These are phyloP conservation scores for Diogma glabrata DNA, from an alignment of 2,888 invertebrate species.

Conservation along the genomic window DNA sequence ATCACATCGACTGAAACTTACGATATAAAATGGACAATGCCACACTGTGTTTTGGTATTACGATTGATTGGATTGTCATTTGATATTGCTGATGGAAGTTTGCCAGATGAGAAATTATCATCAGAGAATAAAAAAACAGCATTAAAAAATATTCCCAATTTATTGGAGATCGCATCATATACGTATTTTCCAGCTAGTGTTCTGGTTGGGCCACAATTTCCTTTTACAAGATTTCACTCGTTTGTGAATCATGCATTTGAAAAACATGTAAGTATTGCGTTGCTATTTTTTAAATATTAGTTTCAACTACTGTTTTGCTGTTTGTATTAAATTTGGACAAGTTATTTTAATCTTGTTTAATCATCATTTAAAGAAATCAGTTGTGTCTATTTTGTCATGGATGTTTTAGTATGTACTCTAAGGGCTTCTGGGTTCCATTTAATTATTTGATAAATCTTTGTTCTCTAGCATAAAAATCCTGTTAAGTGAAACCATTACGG, in stretches of 20 bases:
- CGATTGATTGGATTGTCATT: conserved; percentile 78
- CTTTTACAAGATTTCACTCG: conserved; percentile 65
- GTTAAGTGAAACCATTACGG: too few species aligned
- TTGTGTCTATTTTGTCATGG: too few species aligned
- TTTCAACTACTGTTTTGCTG: too few species aligned
- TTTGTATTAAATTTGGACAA: too few species aligned
- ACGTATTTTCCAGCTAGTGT: conserved; percentile 83
- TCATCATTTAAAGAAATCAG: too few species aligned
- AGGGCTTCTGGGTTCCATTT: too few species aligned
- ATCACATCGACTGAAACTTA: conserved; percentile 73
- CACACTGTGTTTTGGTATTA: conserved; percentile 87
- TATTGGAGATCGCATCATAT: conserved; percentile 72
- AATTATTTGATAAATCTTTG: too few species aligned
- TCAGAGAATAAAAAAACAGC: conserved; percentile 60
- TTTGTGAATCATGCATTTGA: conserved; percentile 61
- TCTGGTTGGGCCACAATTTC: conserved; percentile 89
- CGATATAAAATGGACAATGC: conserved; percentile 96
- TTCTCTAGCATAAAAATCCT: too few species aligned
- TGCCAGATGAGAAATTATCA: conserved; percentile 48
- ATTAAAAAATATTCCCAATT: conserved; percentile 48
- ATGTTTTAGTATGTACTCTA: too few species aligned
- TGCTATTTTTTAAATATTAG: too few species aligned
- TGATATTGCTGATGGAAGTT: conserved; percentile 67
- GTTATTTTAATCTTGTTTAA: too few species aligned
- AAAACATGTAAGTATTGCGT: conserved; percentile 20